These are phyloP conservation scores for Scopus umbretta DNA, from an alignment of 2,113 vertebrate genomes.

Conservation along the genomic window DNA sequence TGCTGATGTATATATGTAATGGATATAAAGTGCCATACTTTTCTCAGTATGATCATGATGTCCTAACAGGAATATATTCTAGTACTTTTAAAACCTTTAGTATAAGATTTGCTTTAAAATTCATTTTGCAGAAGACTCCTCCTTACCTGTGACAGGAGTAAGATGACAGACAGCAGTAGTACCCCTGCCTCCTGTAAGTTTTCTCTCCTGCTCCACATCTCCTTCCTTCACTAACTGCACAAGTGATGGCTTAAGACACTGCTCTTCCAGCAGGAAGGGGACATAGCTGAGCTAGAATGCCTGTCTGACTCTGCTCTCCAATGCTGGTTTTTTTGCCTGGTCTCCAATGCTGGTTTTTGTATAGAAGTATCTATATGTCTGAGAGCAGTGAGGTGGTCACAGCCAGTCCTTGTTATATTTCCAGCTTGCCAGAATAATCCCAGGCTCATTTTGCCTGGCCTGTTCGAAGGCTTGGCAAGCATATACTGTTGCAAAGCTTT, in stretches of 20 bases:
- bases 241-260: background rate
- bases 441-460: background rate
- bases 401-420: background rate
- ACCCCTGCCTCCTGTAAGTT: background rate
- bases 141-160: background rate
- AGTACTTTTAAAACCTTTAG: background rate
- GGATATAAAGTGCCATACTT: background rate
- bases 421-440: background rate
- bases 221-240: background rate
- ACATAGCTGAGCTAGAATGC: background rate
- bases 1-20: background rate
- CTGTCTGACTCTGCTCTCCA: background rate
- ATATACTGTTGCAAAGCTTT: background rate
- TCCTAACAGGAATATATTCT: background rate
- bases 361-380: background rate
- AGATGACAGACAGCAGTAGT: background rate
- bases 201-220: background rate
- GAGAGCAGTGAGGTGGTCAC: background rate
- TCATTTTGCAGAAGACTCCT: background rate
- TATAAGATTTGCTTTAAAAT: background rate
- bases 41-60: background rate
- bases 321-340: background rate
- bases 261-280: background rate
- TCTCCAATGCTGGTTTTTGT: background rate
- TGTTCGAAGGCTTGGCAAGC: background rate